Percentiles rank a stretch among this genome's conserved stretches.
Conservation (phyloP, 1,140 invertebrate genomes). For the Procambarus virginalis region DNA sequence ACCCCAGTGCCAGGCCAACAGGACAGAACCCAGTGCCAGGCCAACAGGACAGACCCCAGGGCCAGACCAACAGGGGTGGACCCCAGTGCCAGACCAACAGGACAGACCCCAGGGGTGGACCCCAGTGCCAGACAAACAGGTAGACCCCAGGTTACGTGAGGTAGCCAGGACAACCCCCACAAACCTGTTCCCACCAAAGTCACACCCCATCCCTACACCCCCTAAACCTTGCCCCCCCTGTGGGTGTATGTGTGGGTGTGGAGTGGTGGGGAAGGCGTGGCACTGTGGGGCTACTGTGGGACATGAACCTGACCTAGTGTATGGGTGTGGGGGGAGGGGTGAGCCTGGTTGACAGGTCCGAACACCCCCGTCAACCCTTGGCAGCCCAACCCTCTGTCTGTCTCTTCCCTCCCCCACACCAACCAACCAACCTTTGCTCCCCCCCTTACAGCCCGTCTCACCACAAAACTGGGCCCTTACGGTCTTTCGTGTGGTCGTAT, state of each 20-base stretch:
- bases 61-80: too few relatives aligned
- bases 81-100: too few relatives aligned
- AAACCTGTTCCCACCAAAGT: neutral
- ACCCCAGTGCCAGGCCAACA: too few relatives aligned
- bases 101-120: too few relatives aligned
- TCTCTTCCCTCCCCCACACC: slow-evolving; percentile 14
- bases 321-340: too few relatives aligned
- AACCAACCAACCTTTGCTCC: neutral
- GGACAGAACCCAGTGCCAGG: too few relatives aligned
- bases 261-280: too few relatives aligned
- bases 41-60: too few relatives aligned
- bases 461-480: slow-evolving; percentile 79
- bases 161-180: neutral
- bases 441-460: neutral
- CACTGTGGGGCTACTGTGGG: too few relatives aligned
- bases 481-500: slow-evolving; percentile 97
- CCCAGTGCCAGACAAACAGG: neutral
- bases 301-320: slow-evolving; percentile 11
- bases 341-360: slow-evolving; percentile 20
- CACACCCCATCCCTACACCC: neutral
- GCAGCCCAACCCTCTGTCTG: neutral
- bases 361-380: neutral
- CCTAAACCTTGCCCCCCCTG: neutral
- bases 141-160: neutral
- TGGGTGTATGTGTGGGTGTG: neutral